Evolutionary conservation across 2,888 invertebrate genomes (phyloP).

Genomic region (Gisinianus flammeolus): DNA sequence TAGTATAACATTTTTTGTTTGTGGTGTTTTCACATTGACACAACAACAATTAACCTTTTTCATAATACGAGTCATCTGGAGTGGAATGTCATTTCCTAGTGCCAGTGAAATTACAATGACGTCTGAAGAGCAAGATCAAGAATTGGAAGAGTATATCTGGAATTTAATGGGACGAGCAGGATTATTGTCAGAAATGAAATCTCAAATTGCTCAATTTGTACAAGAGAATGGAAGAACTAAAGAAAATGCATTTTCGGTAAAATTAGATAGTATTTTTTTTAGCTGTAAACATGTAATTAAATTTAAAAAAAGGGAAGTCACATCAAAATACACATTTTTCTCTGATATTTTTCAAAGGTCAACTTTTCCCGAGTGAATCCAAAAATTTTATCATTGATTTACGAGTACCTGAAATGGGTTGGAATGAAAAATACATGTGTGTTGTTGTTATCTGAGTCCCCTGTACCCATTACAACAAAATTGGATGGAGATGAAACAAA

Average conservation of each 20-base stretch:
- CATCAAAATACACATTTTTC: background rate
- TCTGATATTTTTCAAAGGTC: conserved; percentile 27
- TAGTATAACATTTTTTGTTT: too few relatives aligned
- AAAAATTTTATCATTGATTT: conserved; percentile 46
- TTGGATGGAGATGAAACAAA: background rate
- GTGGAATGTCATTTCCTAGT: conserved; percentile 34
- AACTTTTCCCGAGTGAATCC: conserved; percentile 45
- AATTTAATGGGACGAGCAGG: conserved; percentile 51
- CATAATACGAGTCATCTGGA: too few relatives aligned
- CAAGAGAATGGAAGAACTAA: conserved; percentile 49
- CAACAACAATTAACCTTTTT: too few relatives aligned
- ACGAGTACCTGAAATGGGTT: conserved; percentile 57
- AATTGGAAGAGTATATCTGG: conserved; percentile 52
- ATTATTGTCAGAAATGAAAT: conserved; percentile 50
- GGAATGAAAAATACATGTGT: conserved; percentile 54
- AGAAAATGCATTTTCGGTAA: conserved; percentile 39
- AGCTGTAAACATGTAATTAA: background rate
- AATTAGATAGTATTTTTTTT: background rate
- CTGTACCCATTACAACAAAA: conserved; percentile 46
- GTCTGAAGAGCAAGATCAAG: conserved; percentile 45
- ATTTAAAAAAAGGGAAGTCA: background rate
- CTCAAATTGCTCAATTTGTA: conserved; percentile 53
- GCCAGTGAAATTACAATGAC: conserved; percentile 29
- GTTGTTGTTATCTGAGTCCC: conserved; percentile 51
- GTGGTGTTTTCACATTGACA: too few relatives aligned